Evolutionary conservation across 2,797 vertebrate species (phyloP), one percentile per base, ranked within the genome.

Genomic region (Triplophysa yarkandensis): DNA sequence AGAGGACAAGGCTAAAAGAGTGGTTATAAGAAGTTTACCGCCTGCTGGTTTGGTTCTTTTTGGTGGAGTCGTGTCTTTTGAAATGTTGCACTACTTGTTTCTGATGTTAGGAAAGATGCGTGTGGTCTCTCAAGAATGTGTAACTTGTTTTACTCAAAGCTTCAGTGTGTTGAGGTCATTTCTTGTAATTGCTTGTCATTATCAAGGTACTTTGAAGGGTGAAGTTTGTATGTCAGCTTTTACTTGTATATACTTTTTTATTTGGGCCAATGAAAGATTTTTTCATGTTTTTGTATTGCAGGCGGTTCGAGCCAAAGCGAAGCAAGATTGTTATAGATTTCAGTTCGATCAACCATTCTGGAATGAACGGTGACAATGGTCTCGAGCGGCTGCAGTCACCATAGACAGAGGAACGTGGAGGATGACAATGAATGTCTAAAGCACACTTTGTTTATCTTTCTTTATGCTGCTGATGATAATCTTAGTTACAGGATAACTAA

Each of bases 321-420:
- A 93, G 84, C 58, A 85, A 92, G 91, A 93, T 98, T 83, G 87
- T 95, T 88, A 95, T 98, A 23, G 93, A 98, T 89, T 98, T 98
- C 92, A 92, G 95, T 89, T 94, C 95, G 85, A 95, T 98, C 90
- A 95, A 94, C 87, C 84, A 66, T 48, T 58, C 81, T 84, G 89
- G 76, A 85, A 85, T 75, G 63, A 81, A 87, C 76, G 79, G 81
- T 85, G 76, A 90, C 88, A 91, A 83, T 17, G 34, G 2, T 34
- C 43, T 36, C 80, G 83, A 13, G 8, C 25, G 21, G 2, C 4
- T 61, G 1, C 46, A 57, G 54, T 78, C 71, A 34, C 30, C 60
- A 6, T 74, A 58, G 52, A 54, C 34, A 1, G n/a, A 67, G 4
- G 21, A 57, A 46, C 25, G 27, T 43, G 25, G 50, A 44, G 5